Base-by-base conservation (phyloP, 2,113 vertebrate genomes). In the Gymnogyps californianus region DNA sequence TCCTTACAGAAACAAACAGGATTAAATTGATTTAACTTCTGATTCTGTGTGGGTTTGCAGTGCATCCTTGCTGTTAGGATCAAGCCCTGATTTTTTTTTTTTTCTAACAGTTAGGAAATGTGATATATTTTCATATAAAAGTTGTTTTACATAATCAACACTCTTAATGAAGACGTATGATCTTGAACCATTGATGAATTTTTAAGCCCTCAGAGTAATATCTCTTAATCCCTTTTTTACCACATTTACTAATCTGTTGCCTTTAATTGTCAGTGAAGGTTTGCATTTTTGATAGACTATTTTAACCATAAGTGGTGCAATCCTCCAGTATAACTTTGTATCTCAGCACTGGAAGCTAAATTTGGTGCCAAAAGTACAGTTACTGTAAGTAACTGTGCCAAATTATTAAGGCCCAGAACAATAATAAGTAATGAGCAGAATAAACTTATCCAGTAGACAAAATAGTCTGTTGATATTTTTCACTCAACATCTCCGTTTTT, bases 1-100 rank as follows among this genome's bases (percentile, higher is more conserved):
- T 99, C 98, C 99, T 99, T 93, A 71, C 22, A 74, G 12, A 70
- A 70, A 74, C 12, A 94, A 61, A 79, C 8, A 71, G 14, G n/a
- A 86, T 81, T 85, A 67, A 82, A 81, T 51, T 31, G 7, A 80
- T 93, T 93, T 77, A 72, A 64, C 12, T 76, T 82, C 34, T 57
- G 13, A 29, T 47, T 90, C 22, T 77, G 13, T 8, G 28, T 8
- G 29, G 49, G 29, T 64, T 61, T 92, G n/a, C 25, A 67, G 36
- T 40, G 21, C 15, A 36, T 28, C 36, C 47, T 66, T 76, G n/a
- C 44, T 57, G 15, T 55, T 49, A 79, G 42, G 47, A 58, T 51
- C 14, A 59, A 69, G 31, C 17, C 32, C 34, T 84, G 26, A 17
- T 12, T 42, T 69, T 79, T 22, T 55, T 55, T 74, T 54, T 54